Evolutionary conservation across 1,140 invertebrate genomes (phyloP), one percentile per base, ranked within the genome.

Genomic region (Drosophila baimaii): DNA sequence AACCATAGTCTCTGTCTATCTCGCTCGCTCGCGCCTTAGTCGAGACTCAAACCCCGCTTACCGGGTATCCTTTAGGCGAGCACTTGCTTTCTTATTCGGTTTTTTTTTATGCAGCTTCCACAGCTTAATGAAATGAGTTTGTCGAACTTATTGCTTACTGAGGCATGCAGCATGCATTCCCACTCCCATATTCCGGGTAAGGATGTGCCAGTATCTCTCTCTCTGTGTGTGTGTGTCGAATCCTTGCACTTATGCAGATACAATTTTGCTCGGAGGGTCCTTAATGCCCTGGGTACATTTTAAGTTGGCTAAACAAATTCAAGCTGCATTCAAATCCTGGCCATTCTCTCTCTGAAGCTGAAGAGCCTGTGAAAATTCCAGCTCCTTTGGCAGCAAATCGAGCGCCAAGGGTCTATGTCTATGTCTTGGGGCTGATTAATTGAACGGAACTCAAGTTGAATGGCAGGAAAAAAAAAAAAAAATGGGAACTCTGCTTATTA

Each of bases 61-160:
- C 12, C 13, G 19, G 49, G 49, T 52, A 52, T 52, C 13, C 19
- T 9, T 5, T 7, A 15, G 49, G 17, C 49, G 4, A 15, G 7
- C 29, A 52, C 13, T 21, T 0, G 13, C 13, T 54, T 21, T 54
- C 19, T 19, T 23, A 4, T 8, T 37, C 9, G 4, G 15, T 29
- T 64, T 68, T 64, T 68, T 49, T 86, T 79, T 88, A 83, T 83
- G 79, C 84, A 83, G 57, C 83, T 65, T 43, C 64, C 49, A 83
- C 49, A 83, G 84, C 84, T 88, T 88, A 88, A 89, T 88, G 83
- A 89, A 88, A 89, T 88, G 84, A 89, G 83, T 89, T 88, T 89
- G 84, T 89, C 79, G 80, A 88, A 88, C 83, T 89, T 88, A 88
- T 88, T 88, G 83, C 83, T 73, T 51, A 77, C 56, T 74, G 83